phyloP scores from a whole-genome alignment of 2,888 invertebrate genomes.

The Nephrotoma appendiculata region DNA sequence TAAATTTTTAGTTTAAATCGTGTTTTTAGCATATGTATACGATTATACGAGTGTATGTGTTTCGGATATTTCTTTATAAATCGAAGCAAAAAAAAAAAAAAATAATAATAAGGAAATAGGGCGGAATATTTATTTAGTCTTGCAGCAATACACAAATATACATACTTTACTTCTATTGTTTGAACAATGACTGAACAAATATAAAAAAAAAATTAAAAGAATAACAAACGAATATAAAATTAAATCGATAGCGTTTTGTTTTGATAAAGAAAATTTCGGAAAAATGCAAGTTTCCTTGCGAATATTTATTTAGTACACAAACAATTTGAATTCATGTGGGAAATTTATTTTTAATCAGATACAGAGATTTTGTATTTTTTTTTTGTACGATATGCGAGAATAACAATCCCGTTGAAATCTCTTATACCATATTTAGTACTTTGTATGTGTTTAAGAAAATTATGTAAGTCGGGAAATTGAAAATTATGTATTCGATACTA shows the following conservation, averaged over 20 bases:
- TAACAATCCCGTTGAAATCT: not conserved
- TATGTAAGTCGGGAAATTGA: too few species aligned
- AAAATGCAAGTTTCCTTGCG: not conserved
- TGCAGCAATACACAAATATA: not conserved
- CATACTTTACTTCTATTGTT: not conserved
- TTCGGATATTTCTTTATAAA: not conserved
- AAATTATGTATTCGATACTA: too few species aligned
- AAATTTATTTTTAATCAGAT: not conserved
- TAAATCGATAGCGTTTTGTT: not conserved
- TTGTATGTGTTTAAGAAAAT: not conserved
- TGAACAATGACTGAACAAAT: not conserved
- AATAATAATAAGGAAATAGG: not conserved
- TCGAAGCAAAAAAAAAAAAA: not conserved
- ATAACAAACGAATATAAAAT: not conserved
- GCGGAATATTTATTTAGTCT: not conserved
- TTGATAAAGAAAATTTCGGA: not conserved
- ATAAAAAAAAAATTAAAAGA: not conserved
- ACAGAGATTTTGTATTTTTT: not conserved
- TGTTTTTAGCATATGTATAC: not conserved
- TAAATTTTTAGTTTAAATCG: not conserved
- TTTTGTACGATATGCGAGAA: not conserved
- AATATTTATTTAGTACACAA: not conserved
- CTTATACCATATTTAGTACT: not conserved
- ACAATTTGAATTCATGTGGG: not conserved
- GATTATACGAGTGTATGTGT: not conserved